Conservation (phyloP, 2,888 invertebrate species). For the Brassicogethes aeneus region DNA sequence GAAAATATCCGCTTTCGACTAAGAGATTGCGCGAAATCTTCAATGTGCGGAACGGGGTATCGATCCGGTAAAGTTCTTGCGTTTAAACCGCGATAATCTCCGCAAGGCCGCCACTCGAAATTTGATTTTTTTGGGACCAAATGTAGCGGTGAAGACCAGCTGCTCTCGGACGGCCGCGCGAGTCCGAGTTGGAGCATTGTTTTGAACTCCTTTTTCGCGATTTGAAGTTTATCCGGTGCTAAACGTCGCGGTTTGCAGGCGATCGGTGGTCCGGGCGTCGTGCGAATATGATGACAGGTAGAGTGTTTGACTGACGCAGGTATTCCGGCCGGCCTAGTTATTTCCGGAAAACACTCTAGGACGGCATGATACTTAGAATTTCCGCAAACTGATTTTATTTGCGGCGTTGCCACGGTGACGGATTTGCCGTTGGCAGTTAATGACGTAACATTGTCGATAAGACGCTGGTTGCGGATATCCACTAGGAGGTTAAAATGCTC, state of each 20-base stretch:
- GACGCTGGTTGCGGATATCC: slow-evolving; percentile 18
- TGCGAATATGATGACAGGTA: slow-evolving; percentile 21
- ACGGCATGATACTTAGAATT: slow-evolving; percentile 9
- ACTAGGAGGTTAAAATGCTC: slow-evolving; percentile 25
- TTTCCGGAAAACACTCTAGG: slow-evolving; percentile 6
- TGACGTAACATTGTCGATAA: slow-evolving; percentile 17
- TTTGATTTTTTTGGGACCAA: slow-evolving; percentile 27
- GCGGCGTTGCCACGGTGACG: background rate
- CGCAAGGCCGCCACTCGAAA: slow-evolving; percentile 27
- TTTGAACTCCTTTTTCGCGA: slow-evolving; percentile 26
- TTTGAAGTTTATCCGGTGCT: slow-evolving; percentile 23
- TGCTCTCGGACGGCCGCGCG: slow-evolving; percentile 17
- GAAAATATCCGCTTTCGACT: slow-evolving; percentile 23
- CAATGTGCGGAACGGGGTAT: slow-evolving; percentile 26
- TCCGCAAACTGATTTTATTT: slow-evolving; percentile 6
- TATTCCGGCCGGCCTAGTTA: slow-evolving; percentile 9
- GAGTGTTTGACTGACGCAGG: slow-evolving; percentile 10
- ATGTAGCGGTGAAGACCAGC: slow-evolving; percentile 30
- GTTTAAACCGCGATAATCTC: slow-evolving; percentile 29
- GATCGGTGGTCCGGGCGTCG: slow-evolving; percentile 21
- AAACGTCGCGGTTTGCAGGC: slow-evolving; percentile 25
- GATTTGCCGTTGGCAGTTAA: slow-evolving; percentile 4
- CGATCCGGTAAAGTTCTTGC: slow-evolving; percentile 23
- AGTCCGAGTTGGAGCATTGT: slow-evolving; percentile 23
- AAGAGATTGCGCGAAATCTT: slow-evolving; percentile 26